These are phyloP conservation scores for Osmoderma eremita DNA, from an alignment of 2,888 invertebrate species.

Conservation along the genomic window DNA sequence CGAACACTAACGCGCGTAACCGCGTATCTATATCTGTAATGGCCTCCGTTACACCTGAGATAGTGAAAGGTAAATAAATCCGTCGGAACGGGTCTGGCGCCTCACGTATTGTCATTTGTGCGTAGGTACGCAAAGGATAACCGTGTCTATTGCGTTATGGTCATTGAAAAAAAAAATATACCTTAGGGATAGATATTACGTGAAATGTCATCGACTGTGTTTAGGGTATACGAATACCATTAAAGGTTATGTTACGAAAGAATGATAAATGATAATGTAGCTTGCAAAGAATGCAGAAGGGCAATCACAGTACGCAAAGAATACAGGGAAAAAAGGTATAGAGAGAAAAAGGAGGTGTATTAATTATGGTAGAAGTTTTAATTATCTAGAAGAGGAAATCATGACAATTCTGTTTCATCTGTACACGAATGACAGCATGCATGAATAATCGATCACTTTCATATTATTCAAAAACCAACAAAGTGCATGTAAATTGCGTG, in stretches of 20 bases:
- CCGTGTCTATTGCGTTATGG: slow-evolving; percentile 8
- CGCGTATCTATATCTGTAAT: slow-evolving; percentile 24
- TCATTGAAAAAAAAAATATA: slow-evolving; percentile 17
- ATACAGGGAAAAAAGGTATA: too few relatives aligned
- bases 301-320: too few relatives aligned
- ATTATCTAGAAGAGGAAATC: too few relatives aligned
- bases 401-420: too few relatives aligned
- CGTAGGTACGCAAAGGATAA: slow-evolving; percentile 21
- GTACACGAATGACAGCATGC: too few relatives aligned
- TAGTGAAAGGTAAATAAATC: slow-evolving; percentile 48
- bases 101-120: slow-evolving; percentile 42
- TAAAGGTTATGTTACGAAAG: slow-evolving; percentile 14
- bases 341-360: too few relatives aligned
- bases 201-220: slow-evolving; percentile 24
- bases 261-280: too few relatives aligned
- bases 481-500: too few relatives aligned
- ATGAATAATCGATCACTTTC: too few relatives aligned
- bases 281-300: too few relatives aligned
- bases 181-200: slow-evolving; percentile 20
- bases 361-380: too few relatives aligned
- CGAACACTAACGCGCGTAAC: neutral
- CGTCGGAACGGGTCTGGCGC: slow-evolving; percentile 45
- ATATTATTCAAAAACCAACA: too few relatives aligned
- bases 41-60: slow-evolving; percentile 43
- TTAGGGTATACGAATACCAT: slow-evolving; percentile 12